Percentiles rank a stretch among this genome's conserved stretches.
Evolutionary conservation across 2,888 invertebrate genomes (phyloP).

Genomic region (Papilio elwesi): DNA sequence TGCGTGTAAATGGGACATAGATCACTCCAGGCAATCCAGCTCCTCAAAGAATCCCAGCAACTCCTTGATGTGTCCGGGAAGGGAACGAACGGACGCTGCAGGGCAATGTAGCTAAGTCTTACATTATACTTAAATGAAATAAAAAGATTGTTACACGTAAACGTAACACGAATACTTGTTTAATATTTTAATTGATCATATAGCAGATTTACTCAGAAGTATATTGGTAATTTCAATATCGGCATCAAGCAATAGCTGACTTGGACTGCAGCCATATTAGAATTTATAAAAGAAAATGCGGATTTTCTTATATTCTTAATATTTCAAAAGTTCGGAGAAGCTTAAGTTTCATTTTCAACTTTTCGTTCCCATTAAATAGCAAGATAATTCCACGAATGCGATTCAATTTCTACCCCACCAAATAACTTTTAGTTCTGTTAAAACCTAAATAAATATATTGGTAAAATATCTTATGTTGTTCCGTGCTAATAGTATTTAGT

Average conservation of each 20-base stretch:
- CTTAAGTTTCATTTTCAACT: conserved; percentile 10
- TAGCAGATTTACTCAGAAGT: neutral
- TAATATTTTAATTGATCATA: no score
- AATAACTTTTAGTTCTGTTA: neutral
- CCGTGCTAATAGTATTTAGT: no score
- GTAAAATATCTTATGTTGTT: neutral
- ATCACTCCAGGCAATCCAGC: no score
- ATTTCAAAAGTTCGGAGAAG: conserved; percentile 5
- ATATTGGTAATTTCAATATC: conserved; percentile 10
- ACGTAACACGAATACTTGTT: no score
- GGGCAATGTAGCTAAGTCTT: no score
- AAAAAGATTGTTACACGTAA: no score
- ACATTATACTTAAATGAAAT: no score
- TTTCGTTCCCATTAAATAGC: conserved; percentile 8
- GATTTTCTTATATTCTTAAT: conserved; percentile 1
- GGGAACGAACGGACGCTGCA: no score
- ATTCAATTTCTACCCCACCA: neutral
- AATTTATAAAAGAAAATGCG: conserved; percentile 3
- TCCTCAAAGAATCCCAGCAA: no score
- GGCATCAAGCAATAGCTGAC: neutral
- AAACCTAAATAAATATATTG: neutral
- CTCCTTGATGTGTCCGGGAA: no score
- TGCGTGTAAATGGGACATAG: no score
- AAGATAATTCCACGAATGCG: neutral
- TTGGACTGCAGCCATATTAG: conserved; percentile 12